Conservation (phyloP, 2,113 vertebrate genomes). For the Cyprinodon variegatus region DNA sequence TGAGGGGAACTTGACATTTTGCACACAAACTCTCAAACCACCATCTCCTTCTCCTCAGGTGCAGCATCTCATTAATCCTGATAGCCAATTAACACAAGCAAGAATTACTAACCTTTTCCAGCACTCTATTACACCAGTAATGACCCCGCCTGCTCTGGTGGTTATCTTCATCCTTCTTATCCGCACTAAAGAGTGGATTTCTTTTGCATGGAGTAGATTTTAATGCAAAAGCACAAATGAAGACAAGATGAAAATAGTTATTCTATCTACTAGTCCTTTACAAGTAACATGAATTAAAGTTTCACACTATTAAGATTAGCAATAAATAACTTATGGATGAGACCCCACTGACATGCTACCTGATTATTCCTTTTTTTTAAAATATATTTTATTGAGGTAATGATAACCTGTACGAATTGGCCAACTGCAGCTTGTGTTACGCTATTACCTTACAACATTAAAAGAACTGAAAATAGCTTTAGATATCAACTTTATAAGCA, state of each 20-base stretch:
- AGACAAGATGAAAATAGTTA: conserved; percentile 50
- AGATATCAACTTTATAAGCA: too few relatives aligned
- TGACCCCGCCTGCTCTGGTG: conserved; percentile 55
- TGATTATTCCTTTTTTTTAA: conserved; percentile 1
- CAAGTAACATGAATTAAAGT: conserved; percentile 32
- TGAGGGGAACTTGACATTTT: conserved; percentile 69
- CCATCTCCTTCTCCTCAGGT: conserved; percentile 35
- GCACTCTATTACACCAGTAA: conserved; percentile 52
- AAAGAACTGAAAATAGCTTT: too few relatives aligned
- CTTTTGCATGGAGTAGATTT: conserved; percentile 34
- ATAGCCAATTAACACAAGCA: conserved; percentile 70
- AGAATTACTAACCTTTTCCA: conserved; percentile 68
- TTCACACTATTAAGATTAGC: conserved; percentile 16
- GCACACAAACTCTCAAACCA: conserved; percentile 35
- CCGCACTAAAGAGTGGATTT: conserved; percentile 53
- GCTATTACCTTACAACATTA: not conserved
- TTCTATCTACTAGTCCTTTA: conserved; percentile 19
- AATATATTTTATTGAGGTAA: conserved; percentile 24
- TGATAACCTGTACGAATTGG: conserved; percentile 5
- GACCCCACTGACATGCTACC: conserved; percentile 8
- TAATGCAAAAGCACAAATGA: conserved; percentile 48
- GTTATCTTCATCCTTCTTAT: conserved; percentile 57
- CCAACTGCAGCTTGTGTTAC: not conserved
- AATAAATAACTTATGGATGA: conserved; percentile 41
- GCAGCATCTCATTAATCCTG: conserved; percentile 72